Base-by-base conservation (phyloP, 2,888 invertebrate species). In the Dysmachus trigonus region DNA sequence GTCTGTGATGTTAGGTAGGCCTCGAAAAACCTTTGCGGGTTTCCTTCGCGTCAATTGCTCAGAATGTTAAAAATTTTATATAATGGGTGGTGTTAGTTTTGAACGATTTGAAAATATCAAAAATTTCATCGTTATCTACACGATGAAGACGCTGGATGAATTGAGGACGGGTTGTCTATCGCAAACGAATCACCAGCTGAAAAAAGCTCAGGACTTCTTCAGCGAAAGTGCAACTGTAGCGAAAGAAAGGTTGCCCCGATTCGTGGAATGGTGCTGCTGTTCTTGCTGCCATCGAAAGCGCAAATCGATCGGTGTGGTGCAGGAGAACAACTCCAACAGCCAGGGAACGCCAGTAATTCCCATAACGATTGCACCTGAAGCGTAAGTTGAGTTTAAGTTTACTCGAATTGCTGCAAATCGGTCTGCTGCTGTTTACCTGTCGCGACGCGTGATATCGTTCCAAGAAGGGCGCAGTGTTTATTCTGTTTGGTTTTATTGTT, bases 271-370 rank as follows among this genome's bases (percentile, higher is more conserved):
- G 87, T 90, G 89, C 88, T 87, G 89, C 87, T 90, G 90, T 88
- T 90, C 90, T 86, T 88, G 87, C 85, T 89, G 27, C 47, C 86
- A 90, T 89, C 88, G 89, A 85, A 89, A 90, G 85, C 89, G 88
- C 89, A 92, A 92, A 92, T 91, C 92, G 90, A 92, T 91, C 86
- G 89, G 86, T 7, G 85, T 86, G 38, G 27, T 86, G 7, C 87
- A 85, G 47, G 87, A 87, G 33, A 86, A 89, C 30, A 84, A 87
- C 62, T 87, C 88, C 31, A 10, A 31, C 81, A 85, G 77, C 85
- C 88, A 88, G 84, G 88, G 88, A 86, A 89, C 89, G 53, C 89
- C 89, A 77, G 87, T 89, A 38, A 88, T 89, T 83, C 89, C 89
- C 33, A 88, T 89, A 77, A 88, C 88, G 51, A 88, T 88, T 86